Percentiles rank a stretch among this genome's conserved stretches.
phyloP scores from a whole-genome alignment of 2,888 invertebrate species.

The Psylliodes chrysocephalus region DNA sequence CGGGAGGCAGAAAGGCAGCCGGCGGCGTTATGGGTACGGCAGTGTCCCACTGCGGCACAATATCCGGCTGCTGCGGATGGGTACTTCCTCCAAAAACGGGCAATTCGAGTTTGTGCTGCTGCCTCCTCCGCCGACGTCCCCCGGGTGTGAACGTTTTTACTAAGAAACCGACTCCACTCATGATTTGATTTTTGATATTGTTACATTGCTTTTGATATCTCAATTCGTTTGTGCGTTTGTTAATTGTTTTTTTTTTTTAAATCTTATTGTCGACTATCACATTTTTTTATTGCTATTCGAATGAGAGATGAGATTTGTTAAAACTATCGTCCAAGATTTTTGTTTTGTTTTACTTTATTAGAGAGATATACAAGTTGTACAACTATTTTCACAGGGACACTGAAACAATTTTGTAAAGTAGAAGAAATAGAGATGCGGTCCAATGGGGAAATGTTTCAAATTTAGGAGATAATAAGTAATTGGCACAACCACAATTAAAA shows the following conservation, averaged over 20 bases:
- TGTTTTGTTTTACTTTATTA: no score
- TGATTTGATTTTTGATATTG: constrained; percentile 45
- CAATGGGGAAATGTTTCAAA: no score
- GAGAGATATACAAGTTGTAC: no score
- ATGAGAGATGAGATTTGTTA: no score
- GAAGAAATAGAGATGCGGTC: no score
- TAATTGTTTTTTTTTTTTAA: background rate
- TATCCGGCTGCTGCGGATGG: constrained; percentile 63
- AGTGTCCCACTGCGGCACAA: constrained; percentile 69
- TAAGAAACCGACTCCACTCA: constrained; percentile 71
- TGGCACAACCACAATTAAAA: no score
- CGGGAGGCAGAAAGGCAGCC: constrained; percentile 73
- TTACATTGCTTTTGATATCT: background rate
- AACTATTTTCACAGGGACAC: no score
- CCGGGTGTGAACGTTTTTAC: constrained; percentile 75
- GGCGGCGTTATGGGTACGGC: constrained; percentile 75
- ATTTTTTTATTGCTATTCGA: no score
- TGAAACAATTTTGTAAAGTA: no score
- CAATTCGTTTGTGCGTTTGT: background rate
- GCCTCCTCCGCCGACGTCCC: constrained; percentile 69
- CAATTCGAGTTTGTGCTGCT: constrained; percentile 57
- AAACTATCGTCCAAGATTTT: no score
- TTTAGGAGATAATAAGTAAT: no score
- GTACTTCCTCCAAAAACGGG: constrained; percentile 52
- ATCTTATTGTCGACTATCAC: no score